Evolutionary conservation across 2,113 vertebrate genomes (phyloP).

Genomic region (Merops nubicus): DNA sequence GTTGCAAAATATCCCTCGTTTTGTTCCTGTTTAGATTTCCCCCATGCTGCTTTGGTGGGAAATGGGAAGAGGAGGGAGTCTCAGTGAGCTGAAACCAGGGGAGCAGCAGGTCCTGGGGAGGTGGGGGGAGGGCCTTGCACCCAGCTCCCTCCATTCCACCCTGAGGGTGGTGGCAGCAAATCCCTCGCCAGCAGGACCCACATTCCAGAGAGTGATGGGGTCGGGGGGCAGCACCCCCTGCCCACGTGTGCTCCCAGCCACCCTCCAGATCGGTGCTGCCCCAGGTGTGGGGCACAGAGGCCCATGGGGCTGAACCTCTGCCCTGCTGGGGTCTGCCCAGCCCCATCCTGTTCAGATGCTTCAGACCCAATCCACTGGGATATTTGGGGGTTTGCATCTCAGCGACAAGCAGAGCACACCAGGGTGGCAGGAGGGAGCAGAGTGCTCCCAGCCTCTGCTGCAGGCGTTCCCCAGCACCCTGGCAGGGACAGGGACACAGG

Average conservation of each 20-base stretch:
- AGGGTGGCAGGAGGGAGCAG: accelerated
- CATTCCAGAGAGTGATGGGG: background rate
- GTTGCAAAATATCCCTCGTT: background rate
- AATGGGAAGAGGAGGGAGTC: background rate
- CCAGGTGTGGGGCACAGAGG: accelerated
- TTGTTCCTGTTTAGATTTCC: background rate
- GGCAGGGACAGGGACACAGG: accelerated
- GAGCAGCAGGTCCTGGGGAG: accelerated
- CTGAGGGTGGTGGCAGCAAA: background rate
- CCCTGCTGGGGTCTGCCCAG: background rate
- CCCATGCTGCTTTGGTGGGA: background rate
- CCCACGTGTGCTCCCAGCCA: background rate
- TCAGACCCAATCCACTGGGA: background rate
- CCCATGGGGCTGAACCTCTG: background rate
- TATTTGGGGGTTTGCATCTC: background rate
- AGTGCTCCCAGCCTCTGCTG: accelerated
- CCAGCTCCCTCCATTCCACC: background rate
- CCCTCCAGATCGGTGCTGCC: accelerated
- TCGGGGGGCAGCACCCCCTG: background rate
- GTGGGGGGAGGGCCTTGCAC: background rate
- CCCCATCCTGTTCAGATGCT: accelerated
- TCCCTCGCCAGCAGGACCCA: background rate
- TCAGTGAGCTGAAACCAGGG: background rate
- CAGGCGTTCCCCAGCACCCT: accelerated
- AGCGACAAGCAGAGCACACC: background rate